Conservation (phyloP, 2,113 vertebrate species). For the Grammomys surdaster region DNA sequence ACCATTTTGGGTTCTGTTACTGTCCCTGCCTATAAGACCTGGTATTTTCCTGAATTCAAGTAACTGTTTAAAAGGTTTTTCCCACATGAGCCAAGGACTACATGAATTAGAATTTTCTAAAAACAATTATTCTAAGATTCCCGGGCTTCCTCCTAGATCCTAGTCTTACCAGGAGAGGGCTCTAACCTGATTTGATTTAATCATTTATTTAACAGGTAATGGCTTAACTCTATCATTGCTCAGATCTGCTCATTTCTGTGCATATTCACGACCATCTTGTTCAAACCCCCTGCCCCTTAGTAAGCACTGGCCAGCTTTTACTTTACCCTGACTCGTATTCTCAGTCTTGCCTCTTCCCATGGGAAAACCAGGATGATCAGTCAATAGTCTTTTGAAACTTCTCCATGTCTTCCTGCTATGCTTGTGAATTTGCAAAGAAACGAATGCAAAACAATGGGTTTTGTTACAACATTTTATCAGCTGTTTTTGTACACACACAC, state of each 20-base stretch:
- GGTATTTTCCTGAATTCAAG: background rate
- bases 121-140: background rate
- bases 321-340: background rate
- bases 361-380: background rate
- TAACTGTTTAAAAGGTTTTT: background rate
- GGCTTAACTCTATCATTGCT: background rate
- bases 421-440: background rate
- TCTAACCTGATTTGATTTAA: background rate
- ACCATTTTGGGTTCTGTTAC: background rate
- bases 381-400: background rate
- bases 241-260: background rate
- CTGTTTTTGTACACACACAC: too few relatives aligned
- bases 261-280: background rate
- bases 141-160: background rate
- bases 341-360: fast-evolving
- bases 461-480: background rate
- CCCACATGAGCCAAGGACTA: background rate
- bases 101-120: background rate
- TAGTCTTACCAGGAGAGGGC: background rate
- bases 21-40: background rate
- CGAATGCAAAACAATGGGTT: background rate
- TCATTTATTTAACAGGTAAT: background rate
- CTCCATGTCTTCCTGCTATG: background rate
- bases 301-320: background rate
- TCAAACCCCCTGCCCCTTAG: background rate